These are phyloP conservation scores for Brachyistius frenatus DNA, from an alignment of 2,113 vertebrate genomes.

Conservation along the genomic window DNA sequence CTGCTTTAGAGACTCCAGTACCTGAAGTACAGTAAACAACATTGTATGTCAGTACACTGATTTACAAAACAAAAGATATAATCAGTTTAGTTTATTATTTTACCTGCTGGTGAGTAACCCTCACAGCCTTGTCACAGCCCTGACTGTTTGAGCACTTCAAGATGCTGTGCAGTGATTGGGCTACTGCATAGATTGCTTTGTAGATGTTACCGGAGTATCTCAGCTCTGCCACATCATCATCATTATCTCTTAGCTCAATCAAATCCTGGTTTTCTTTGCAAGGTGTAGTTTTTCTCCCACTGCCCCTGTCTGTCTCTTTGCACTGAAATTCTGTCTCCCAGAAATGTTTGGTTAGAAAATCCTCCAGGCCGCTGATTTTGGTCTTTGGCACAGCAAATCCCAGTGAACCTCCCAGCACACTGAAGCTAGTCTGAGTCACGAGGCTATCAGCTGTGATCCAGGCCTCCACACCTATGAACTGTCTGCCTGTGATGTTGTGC, in stretches of 20 bases:
- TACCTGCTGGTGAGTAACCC: constrained; percentile 76
- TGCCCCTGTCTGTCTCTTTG: neutral
- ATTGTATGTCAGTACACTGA: neutral
- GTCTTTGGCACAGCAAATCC: constrained; percentile 80
- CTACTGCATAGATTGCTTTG: constrained; percentile 81
- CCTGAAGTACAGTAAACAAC: constrained; percentile 40
- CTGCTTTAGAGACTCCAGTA: constrained; percentile 66
- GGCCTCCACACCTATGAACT: constrained; percentile 82
- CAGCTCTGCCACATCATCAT: constrained; percentile 76
- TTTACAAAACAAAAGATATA: neutral
- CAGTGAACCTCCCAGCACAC: constrained; percentile 76
- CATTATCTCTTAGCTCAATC: constrained; percentile 55
- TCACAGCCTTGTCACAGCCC: constrained; percentile 66
- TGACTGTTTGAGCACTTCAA: constrained; percentile 59
- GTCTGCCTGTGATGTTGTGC: constrained; percentile 79
- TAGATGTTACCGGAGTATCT: constrained; percentile 81
- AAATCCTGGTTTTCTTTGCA: constrained; percentile 71
- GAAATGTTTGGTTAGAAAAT: constrained; percentile 75
- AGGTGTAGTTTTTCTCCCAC: neutral
- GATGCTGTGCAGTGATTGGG: constrained; percentile 78
- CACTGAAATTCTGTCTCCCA: constrained; percentile 73
- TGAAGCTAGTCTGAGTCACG: constrained; percentile 74
- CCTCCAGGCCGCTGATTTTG: constrained; percentile 73
- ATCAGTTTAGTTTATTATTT: neutral
- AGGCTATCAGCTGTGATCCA: constrained; percentile 82